Evolutionary conservation across 2,113 vertebrate genomes (phyloP).

Genomic region (Colossoma macropomum): DNA sequence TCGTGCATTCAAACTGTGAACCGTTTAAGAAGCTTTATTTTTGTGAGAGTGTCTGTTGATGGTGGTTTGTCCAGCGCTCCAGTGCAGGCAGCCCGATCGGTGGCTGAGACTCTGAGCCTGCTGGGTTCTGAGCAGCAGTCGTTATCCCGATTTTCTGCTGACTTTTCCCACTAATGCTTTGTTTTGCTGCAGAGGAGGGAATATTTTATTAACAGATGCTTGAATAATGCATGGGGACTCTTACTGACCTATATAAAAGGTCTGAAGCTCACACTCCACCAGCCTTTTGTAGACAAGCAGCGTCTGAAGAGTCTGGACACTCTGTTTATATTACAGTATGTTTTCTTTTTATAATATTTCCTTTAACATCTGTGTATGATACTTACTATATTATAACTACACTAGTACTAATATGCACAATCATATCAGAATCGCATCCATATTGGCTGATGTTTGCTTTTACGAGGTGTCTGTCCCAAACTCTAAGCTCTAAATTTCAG

Average conservation of each 20-base stretch:
- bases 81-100: background rate
- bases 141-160: background rate
- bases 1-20: too few species aligned
- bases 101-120: background rate
- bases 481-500: too few species aligned
- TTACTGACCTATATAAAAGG: constrained; percentile 66
- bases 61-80: too few species aligned
- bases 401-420: too few species aligned
- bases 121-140: background rate
- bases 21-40: too few species aligned
- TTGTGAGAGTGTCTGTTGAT: too few species aligned
- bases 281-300: background rate
- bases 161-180: constrained; percentile 52
- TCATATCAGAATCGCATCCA: too few species aligned
- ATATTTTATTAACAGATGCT: constrained; percentile 64
- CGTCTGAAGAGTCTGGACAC: background rate
- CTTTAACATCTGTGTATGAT: background rate
- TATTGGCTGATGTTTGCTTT: too few species aligned
- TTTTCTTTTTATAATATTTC: background rate
- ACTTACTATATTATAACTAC: too few species aligned
- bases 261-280: constrained; percentile 49
- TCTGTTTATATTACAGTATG: too few species aligned
- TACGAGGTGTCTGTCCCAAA: too few species aligned
- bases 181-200: constrained; percentile 61
- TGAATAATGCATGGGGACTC: constrained; percentile 69